Conservation (phyloP, 2,888 invertebrate species). For the Rhaphigaster nebulosa region DNA sequence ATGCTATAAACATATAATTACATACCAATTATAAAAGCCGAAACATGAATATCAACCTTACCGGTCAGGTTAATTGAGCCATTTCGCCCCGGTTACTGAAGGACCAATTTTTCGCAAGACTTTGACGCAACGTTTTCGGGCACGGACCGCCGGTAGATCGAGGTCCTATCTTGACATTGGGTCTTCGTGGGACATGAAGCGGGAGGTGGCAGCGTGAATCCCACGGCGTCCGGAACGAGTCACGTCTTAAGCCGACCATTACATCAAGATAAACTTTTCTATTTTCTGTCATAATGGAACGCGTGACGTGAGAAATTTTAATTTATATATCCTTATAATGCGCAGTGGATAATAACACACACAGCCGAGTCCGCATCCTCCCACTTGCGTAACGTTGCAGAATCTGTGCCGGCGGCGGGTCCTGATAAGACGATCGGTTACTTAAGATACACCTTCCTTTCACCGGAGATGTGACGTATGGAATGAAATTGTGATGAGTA, state of each 20-base stretch:
- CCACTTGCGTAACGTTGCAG: constrained; percentile 11
- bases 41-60: neutral
- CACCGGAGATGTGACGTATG: constrained; percentile 22
- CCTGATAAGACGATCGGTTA: neutral
- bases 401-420: neutral
- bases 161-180: constrained; percentile 45
- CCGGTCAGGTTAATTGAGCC: neutral
- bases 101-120: constrained; percentile 7
- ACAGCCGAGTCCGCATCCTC: neutral
- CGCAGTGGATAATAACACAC: constrained; percentile 51
- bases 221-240: constrained; percentile 4
- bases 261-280: constrained; percentile 59
- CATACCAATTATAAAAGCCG: neutral
- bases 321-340: constrained; percentile 48
- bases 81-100: neutral
- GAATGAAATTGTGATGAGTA: constrained; percentile 31
- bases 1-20: constrained; percentile 12
- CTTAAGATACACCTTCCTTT: constrained; percentile 13
- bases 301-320: constrained; percentile 58
- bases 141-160: neutral
- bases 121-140: neutral
- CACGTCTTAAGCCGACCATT: constrained; percentile 55
- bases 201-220: constrained; percentile 36
- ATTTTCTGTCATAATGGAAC: constrained; percentile 60
- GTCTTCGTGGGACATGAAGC: constrained; percentile 51